phyloP scores from a whole-genome alignment of 2,797 vertebrate genomes.

The Thamnophis elegans region DNA sequence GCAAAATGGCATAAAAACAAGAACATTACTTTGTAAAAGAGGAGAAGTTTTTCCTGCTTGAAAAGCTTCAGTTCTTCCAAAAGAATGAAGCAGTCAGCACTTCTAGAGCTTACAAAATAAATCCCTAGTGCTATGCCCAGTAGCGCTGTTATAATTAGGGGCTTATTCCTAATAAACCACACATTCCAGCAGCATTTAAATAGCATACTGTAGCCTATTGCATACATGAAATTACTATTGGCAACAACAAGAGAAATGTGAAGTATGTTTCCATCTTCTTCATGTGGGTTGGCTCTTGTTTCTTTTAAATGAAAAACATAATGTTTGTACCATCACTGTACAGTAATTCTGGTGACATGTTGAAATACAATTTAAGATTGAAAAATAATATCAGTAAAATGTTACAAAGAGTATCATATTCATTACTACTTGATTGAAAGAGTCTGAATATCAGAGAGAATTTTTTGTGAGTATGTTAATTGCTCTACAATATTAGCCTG shows the following conservation, averaged over 20 bases:
- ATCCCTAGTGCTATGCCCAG: slow-evolving; percentile 38
- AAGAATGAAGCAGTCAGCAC: slow-evolving; percentile 61
- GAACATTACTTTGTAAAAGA: slow-evolving; percentile 42
- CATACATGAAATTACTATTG: slow-evolving; percentile 38
- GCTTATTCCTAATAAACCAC: slow-evolving; percentile 51
- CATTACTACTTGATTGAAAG: slow-evolving; percentile 36
- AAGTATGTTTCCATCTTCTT: slow-evolving; percentile 27
- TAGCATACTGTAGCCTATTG: slow-evolving; percentile 37
- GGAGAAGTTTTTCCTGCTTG: slow-evolving; percentile 39
- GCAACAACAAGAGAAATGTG: slow-evolving; percentile 43
- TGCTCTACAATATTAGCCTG: slow-evolving; percentile 8
- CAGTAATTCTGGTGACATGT: slow-evolving; percentile 53
- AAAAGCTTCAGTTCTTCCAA: slow-evolving; percentile 46
- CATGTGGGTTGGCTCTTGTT: slow-evolving; percentile 30
- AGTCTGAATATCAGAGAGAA: slow-evolving; percentile 38
- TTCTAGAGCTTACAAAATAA: slow-evolving; percentile 54
- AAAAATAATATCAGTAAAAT: slow-evolving; percentile 19
- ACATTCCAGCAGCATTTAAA: slow-evolving; percentile 43
- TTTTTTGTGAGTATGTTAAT: slow-evolving; percentile 34
- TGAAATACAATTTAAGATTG: slow-evolving; percentile 18
- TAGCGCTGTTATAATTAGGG: slow-evolving; percentile 51
- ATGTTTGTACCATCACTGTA: slow-evolving; percentile 41
- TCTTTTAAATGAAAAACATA: slow-evolving; percentile 42
- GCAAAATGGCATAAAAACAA: slow-evolving; percentile 27
- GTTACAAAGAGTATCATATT: slow-evolving; percentile 6